A percentile compares a stretch with the other conserved stretches of the same genome.
Conservation (phyloP, 2,113 vertebrate genomes). For the Equus quagga region DNA sequence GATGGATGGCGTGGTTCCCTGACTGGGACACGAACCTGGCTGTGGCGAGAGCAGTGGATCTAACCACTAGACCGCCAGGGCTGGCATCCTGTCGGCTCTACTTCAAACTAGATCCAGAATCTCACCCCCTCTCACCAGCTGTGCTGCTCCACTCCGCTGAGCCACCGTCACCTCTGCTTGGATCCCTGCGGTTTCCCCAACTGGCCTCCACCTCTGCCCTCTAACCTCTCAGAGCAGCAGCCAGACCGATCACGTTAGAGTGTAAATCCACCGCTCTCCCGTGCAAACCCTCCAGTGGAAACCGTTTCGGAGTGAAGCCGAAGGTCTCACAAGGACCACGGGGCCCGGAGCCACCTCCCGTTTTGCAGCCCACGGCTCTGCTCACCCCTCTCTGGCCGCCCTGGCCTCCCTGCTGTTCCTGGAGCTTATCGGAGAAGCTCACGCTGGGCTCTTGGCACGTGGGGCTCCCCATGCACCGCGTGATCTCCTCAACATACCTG, state of each 20-base stretch:
- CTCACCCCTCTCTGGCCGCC: not conserved
- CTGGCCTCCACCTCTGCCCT: not conserved
- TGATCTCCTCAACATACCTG: not conserved
- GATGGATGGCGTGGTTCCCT: too few species aligned
- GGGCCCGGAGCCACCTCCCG: rapidly evolving
- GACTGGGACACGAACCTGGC: too few species aligned
- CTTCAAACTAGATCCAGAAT: not conserved
- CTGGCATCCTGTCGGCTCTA: not conserved
- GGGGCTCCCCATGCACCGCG: not conserved
- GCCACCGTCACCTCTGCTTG: not conserved
- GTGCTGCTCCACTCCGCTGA: not conserved
- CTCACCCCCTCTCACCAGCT: not conserved
- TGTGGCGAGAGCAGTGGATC: too few species aligned
- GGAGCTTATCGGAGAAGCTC: not conserved
- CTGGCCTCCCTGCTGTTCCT: not conserved
- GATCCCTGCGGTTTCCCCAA: not conserved
- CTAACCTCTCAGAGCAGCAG: too few species aligned
- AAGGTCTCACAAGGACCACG: not conserved
- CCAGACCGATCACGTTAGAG: not conserved
- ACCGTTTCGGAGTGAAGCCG: not conserved
- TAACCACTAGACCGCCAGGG: too few species aligned
- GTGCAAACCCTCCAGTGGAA: not conserved
- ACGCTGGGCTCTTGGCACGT: not conserved
- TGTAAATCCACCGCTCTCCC: not conserved
- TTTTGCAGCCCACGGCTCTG: not conserved